A percentile compares a stretch with the other conserved stretches of the same genome.
Evolutionary conservation across 2,888 invertebrate species (phyloP).

Genomic region (Metacarcinus magister): DNA sequence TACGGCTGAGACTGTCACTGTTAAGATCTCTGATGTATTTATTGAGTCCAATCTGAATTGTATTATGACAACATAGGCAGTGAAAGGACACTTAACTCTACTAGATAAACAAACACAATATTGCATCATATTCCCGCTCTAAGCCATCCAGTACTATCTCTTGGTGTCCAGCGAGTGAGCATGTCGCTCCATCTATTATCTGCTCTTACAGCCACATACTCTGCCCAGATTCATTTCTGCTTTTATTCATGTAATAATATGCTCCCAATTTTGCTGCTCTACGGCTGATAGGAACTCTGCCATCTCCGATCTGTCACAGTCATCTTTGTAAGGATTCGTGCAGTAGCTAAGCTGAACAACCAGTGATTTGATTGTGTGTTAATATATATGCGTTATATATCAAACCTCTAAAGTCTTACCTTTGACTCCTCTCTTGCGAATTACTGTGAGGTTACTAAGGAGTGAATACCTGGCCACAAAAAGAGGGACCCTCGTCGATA

Average conservation of each 20-base stretch:
- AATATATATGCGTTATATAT: no score
- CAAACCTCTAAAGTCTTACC: no score
- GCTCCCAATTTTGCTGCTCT: neutral
- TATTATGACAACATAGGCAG: neutral
- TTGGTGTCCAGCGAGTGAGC: neutral
- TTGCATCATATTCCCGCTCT: neutral
- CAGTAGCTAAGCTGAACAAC: no score
- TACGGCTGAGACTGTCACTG: neutral
- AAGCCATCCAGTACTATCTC: neutral
- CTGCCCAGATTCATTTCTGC: neutral
- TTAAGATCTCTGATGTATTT: neutral
- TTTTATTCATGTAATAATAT: neutral
- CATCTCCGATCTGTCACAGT: no score
- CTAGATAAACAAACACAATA: neutral
- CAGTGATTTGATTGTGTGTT: no score
- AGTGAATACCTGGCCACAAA: no score
- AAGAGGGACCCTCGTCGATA: no score
- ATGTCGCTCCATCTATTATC: neutral
- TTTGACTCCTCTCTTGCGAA: no score
- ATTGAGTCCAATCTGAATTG: neutral
- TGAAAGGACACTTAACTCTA: neutral
- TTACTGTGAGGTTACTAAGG: no score
- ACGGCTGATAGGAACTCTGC: no score
- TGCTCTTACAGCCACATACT: neutral
- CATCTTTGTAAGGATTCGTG: no score